Base-by-base conservation (phyloP, 2,888 invertebrate genomes). In the Caradrina clavipalpis region DNA sequence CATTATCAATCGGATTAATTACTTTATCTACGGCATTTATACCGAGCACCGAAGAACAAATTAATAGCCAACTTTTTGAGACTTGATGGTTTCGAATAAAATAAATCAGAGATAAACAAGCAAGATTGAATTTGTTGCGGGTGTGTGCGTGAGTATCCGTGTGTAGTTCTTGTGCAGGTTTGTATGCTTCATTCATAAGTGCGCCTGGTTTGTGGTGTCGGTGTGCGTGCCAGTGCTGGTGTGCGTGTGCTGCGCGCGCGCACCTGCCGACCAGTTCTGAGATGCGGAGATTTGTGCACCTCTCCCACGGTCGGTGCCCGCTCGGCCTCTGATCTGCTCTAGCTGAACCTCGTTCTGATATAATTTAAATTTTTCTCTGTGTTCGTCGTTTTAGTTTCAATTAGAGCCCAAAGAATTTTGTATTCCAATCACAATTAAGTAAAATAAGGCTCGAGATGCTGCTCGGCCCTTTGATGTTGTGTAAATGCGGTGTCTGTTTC, bases 211-310 rank as follows among this genome's bases (percentile, higher is more conserved):
- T 89, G 86, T 17, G 68, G 61, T 66, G 77, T 59, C 61, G 57
- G 84, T 80, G 84, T 78, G 84, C 81, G 88, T 80, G 85, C 0
- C 11, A 55, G 83, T 73, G 80, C 63, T 73, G 15, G 73, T 54
- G 85, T 80, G 85, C 75, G 89, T 84, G 88, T 75, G 88, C 59
- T 65, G 83, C 81, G 82, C 90, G 84, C 84, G 92, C 91, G 93
- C 96, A 96, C 96, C 96, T 96, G 96, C 95, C 96, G 94, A 96
- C 96, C 96, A 93, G 96, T 96, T 96, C 92, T 92, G 93, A 95
- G 95, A 95, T 95, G 95, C 95, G 94, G 95, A 96, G 96, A 96
- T 96, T 96, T 96, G 95, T 95, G 92, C 94, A 89, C 90, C 94
- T 95, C 94, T 96, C 96, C 95, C 96, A 95, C 96, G 96, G 96